Conservation (phyloP, 1,140 invertebrate species). For the Caerostris extrusa region DNA sequence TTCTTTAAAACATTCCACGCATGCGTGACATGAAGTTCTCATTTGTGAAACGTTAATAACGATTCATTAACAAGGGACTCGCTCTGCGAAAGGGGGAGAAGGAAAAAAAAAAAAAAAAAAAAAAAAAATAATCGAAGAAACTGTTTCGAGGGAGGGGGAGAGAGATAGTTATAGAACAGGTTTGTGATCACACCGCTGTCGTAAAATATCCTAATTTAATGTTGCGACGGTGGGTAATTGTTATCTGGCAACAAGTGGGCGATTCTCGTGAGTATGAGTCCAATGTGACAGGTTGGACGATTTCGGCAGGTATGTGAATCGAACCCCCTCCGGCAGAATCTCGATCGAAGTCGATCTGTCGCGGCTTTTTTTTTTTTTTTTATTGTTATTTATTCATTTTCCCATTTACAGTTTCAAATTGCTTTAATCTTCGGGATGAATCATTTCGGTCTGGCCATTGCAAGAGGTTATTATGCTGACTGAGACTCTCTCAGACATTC, state of each 20-base stretch:
- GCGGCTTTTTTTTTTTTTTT: neutral
- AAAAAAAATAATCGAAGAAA: neutral
- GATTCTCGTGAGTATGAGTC: neutral
- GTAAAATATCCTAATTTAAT: constrained; percentile 77
- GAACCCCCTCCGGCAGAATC: neutral
- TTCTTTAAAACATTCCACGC: constrained; percentile 70
- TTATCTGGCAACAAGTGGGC: constrained; percentile 72
- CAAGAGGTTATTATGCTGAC: neutral
- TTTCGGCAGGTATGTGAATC: constrained; percentile 62
- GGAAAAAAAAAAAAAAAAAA: neutral
- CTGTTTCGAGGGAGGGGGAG: neutral
- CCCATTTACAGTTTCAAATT: neutral
- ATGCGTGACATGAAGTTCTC: constrained; percentile 56
- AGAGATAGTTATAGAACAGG: constrained; percentile 16
- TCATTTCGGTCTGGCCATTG: neutral
- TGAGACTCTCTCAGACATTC: too few relatives aligned
- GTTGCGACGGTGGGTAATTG: constrained; percentile 69
- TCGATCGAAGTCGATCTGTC: neutral
- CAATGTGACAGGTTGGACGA: constrained; percentile 65
- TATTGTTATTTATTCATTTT: neutral
- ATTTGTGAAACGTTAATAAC: constrained; percentile 74
- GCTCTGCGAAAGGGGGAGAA: neutral
- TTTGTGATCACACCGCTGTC: constrained; percentile 73
- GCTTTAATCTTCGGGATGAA: neutral
- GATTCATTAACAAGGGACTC: constrained; percentile 72